A percentile compares a stretch with the other conserved stretches of the same genome.
phyloP scores from a whole-genome alignment of 2,113 vertebrate species.

The Heptranchias perlo region DNA sequence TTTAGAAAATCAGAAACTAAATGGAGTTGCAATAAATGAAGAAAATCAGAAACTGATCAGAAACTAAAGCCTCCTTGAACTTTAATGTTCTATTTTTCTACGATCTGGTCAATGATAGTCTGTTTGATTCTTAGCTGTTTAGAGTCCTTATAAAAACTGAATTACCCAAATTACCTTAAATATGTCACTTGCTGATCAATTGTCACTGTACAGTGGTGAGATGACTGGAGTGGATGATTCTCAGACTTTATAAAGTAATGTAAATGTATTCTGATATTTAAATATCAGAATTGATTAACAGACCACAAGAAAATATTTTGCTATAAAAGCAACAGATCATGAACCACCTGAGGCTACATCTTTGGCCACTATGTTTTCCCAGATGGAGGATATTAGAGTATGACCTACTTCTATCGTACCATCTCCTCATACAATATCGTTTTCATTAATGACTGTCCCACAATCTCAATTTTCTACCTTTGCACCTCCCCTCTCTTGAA shows the following conservation, averaged over 20 bases:
- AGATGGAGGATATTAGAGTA: not conserved
- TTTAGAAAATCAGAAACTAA: not conserved
- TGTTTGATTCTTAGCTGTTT: not conserved
- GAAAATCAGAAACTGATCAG: not conserved
- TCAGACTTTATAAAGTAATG: not conserved
- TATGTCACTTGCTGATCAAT: not conserved
- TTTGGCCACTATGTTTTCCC: not conserved
- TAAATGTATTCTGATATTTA: conserved; percentile 2
- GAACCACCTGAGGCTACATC: not conserved
- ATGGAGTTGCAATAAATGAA: too few species aligned
- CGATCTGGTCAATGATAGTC: not conserved
- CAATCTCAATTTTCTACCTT: not conserved
- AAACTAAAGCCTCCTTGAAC: not conserved
- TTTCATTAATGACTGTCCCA: not conserved
- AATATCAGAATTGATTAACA: conserved; percentile 21
- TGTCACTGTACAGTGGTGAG: not conserved
- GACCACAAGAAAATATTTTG: not conserved
- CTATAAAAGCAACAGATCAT: not conserved
- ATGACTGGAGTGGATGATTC: not conserved
- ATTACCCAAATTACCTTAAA: not conserved
- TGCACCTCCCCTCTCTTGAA: not conserved
- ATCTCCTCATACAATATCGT: not conserved
- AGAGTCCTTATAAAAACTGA: not conserved
- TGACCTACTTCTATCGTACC: not conserved
- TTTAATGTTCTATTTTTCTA: not conserved